Conservation (phyloP, 2,888 invertebrate species). For the Melieria picta region DNA sequence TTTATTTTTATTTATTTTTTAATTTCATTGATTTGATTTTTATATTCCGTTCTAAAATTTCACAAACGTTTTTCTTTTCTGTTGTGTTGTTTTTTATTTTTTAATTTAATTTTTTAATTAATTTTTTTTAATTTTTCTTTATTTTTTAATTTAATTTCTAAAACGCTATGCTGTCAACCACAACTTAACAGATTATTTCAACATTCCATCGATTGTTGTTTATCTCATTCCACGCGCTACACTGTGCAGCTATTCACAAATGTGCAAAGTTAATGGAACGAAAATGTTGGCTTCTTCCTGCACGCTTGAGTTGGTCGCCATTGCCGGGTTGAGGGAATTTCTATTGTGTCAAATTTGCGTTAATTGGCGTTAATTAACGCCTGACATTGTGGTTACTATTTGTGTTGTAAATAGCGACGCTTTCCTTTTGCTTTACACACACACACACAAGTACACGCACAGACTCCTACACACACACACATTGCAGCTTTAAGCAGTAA, state of each 20-base stretch:
- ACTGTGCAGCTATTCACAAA: background rate
- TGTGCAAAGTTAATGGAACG: conserved; percentile 33
- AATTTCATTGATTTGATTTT: too few species aligned
- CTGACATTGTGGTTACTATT: conserved; percentile 3
- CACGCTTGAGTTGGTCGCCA: background rate
- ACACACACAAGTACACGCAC: background rate
- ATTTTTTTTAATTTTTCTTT: too few species aligned
- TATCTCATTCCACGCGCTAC: too few species aligned
- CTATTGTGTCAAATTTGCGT: conserved; percentile 32
- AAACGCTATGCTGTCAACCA: too few species aligned
- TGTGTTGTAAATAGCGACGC: background rate
- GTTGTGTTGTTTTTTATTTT: too few species aligned
- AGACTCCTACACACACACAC: background rate
- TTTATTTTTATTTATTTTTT: too few species aligned
- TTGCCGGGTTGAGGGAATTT: background rate
- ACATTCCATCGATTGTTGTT: too few species aligned
- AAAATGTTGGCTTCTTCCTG: conserved; percentile 31
- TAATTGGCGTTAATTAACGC: conserved; percentile 38
- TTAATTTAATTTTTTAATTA: too few species aligned
- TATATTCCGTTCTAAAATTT: too few species aligned
- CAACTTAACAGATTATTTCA: too few species aligned
- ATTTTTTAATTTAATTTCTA: too few species aligned
- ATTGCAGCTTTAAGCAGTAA: background rate
- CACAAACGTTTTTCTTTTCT: too few species aligned
- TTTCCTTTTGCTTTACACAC: background rate